Evolutionary conservation across 2,113 vertebrate species (phyloP).

Genomic region (Beaufortia kweichowensis): DNA sequence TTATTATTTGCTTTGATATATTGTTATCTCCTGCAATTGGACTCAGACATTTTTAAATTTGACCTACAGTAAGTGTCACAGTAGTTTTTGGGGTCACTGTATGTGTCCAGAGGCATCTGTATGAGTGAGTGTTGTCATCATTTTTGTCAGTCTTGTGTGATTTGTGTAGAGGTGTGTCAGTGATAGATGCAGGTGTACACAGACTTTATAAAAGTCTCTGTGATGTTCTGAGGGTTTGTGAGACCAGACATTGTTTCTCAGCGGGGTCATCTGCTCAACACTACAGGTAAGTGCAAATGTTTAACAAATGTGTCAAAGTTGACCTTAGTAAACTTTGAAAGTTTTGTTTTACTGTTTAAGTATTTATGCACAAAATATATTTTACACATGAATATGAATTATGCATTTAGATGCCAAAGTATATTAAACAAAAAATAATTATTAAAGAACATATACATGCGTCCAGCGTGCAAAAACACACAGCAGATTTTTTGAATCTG

Average conservation of each 20-base stretch:
- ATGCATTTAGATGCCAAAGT: too few relatives aligned
- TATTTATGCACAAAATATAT: too few relatives aligned
- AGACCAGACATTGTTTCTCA: background rate
- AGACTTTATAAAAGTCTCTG: constrained; percentile 32
- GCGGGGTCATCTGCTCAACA: background rate
- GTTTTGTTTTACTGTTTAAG: too few relatives aligned
- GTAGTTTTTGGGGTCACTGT: constrained; percentile 1
- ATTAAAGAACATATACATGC: too few relatives aligned
- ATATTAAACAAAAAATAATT: too few relatives aligned
- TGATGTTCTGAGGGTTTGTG: background rate
- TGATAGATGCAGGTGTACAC: constrained; percentile 30
- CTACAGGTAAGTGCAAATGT: constrained; percentile 9
- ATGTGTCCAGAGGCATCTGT: background rate
- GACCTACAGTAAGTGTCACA: too few relatives aligned
- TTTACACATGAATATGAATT: too few relatives aligned
- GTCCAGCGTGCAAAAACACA: too few relatives aligned
- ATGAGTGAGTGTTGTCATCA: background rate
- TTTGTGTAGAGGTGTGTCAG: constrained; percentile 34
- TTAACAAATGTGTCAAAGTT: too few relatives aligned
- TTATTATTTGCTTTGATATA: background rate
- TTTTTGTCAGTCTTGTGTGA: background rate
- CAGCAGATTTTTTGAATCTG: too few relatives aligned
- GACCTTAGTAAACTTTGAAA: too few relatives aligned
- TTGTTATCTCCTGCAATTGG: background rate
- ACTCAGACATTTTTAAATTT: background rate